Evolutionary conservation across 2,888 invertebrate genomes (phyloP), one percentile per base, ranked within the genome.

Genomic region (Phlogophora meticulosa): DNA sequence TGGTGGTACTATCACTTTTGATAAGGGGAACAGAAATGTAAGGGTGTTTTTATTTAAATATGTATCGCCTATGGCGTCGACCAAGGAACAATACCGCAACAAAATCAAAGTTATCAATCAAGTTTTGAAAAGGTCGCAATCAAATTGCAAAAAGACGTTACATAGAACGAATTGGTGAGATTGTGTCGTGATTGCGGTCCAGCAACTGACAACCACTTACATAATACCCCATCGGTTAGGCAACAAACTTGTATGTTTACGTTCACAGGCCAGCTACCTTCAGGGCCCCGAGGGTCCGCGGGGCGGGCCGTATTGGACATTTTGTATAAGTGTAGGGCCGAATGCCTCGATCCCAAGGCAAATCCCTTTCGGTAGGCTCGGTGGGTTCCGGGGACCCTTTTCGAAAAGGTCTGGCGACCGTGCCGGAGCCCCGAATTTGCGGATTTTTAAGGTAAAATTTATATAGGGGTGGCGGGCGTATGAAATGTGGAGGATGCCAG

Each of bases 391-490:
- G 69, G 73, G 91, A 93, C 94, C 95, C 94, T 94, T 93, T 93
- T 92, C 84, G 90, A 89, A 90, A 91, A 93, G 92, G 93, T 92
- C 92, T 88, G 75, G 85, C 86, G 91, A 90, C 93, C 94, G 94
- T 94, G 92, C 94, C 93, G 81, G 87, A 87, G 90, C 86, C 90
- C 93, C 93, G 93, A 94, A 94, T 95, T 95, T 94, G 94, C 93
- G 95, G 95, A 95, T 95, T 95, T 95, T 95, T 95, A 94, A 95
- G 94, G 94, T 94, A 92, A 93, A 95, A 95, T 95, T 94, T 95
- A 95, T 95, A 93, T 91, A 93, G 91, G 90, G 89, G 87, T 86
- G 84, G 85, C 84, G 84, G 61, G 58, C 71, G 74, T 78, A 82
- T 81, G 81, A 82, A 78, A 76, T 86, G 88, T 86, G 84, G 84